phyloP scores from a whole-genome alignment of 2,113 vertebrate genomes.

The Crotalus viridis region DNA sequence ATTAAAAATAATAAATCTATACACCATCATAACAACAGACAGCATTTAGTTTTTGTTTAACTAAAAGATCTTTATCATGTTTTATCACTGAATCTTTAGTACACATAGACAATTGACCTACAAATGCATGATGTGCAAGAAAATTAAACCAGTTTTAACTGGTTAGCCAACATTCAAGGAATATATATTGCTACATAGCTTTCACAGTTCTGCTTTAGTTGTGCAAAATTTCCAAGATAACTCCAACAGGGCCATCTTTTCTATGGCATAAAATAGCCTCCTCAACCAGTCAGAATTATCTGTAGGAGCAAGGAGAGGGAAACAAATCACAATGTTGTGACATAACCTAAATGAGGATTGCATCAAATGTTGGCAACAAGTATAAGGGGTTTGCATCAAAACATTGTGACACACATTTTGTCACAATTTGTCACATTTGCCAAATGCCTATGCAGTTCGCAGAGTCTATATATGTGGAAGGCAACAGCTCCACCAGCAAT shows the following conservation, averaged over 20 bases:
- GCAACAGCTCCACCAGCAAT: background rate
- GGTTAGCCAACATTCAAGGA: background rate
- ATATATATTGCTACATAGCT: background rate
- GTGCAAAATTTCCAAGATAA: background rate
- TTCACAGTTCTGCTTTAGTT: background rate
- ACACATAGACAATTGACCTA: background rate
- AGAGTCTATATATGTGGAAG: background rate
- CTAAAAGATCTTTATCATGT: background rate
- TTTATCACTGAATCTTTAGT: background rate
- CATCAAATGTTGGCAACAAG: background rate
- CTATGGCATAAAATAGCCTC: background rate
- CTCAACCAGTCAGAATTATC: background rate
- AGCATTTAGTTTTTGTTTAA: background rate
- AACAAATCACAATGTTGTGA: background rate
- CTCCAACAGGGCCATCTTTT: background rate
- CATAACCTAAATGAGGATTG: background rate
- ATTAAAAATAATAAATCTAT: background rate
- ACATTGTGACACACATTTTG: background rate
- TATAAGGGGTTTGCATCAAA: background rate
- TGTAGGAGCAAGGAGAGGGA: background rate
- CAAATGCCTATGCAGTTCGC: background rate
- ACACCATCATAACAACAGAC: background rate
- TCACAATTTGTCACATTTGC: background rate
- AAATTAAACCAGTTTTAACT: conserved; percentile 4
- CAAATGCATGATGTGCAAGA: background rate